phyloP scores from a whole-genome alignment of 2,113 vertebrate genomes.

The Propithecus coquereli region DNA sequence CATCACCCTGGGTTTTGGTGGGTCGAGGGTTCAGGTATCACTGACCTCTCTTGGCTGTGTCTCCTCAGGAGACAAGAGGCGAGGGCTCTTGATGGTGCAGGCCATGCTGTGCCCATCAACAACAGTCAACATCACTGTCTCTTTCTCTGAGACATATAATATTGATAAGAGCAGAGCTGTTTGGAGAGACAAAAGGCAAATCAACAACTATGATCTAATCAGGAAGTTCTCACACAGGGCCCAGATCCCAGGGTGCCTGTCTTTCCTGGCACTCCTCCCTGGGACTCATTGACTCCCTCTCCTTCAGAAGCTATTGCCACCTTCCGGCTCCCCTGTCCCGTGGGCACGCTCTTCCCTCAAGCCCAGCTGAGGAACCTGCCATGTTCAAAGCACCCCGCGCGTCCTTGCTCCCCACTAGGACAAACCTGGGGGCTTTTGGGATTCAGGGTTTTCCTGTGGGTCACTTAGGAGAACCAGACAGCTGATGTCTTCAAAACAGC shows the following conservation, averaged over 20 bases:
- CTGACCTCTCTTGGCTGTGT: not conserved
- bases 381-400: not conserved
- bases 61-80: not conserved
- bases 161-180: not conserved
- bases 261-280: not conserved
- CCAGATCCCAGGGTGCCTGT: not conserved
- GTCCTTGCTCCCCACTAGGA: not conserved
- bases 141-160: not conserved
- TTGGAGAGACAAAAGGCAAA: not conserved
- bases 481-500: not conserved
- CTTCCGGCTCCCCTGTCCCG: accelerated
- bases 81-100: not conserved
- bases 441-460: not conserved
- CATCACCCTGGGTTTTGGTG: not conserved
- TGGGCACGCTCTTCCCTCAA: not conserved
- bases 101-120: accelerated
- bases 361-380: not conserved
- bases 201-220: too few relatives aligned
- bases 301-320: not conserved
- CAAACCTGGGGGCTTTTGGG: not conserved
- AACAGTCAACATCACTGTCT: not conserved
- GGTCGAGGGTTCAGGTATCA: not conserved
- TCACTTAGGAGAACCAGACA: not conserved
- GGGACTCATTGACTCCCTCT: not conserved
- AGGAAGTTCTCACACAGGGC: not conserved